Evolutionary conservation across 2,797 vertebrate genomes (phyloP).

Genomic region (Threskiornis aethiopicus): DNA sequence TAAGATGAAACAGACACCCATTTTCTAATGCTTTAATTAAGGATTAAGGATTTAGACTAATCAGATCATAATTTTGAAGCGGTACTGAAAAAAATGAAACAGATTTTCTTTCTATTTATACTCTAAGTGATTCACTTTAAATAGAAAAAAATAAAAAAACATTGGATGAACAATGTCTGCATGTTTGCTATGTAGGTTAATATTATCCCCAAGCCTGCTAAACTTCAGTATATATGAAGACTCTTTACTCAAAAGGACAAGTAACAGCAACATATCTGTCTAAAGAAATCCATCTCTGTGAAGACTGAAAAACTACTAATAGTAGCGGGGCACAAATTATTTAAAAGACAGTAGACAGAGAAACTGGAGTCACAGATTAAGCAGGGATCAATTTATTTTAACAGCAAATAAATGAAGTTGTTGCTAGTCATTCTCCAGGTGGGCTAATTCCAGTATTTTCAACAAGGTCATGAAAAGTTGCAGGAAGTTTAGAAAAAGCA

Average conservation of each 20-base stretch:
- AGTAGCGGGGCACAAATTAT: neutral
- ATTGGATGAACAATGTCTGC: neutral
- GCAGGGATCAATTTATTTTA: neutral
- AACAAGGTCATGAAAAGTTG: neutral
- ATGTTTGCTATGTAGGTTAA: neutral
- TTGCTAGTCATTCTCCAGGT: neutral
- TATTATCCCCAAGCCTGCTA: neutral
- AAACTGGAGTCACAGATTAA: neutral
- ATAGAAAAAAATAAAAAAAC: neutral
- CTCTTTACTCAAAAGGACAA: neutral
- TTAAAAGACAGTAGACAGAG: neutral
- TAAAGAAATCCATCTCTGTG: neutral
- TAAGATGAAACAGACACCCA: neutral
- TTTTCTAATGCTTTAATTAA: neutral
- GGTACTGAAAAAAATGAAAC: neutral
- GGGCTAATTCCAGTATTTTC: neutral
- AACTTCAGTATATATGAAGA: neutral
- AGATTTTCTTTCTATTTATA: neutral
- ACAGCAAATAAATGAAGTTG: neutral
- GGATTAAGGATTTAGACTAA: neutral
- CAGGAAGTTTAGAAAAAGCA: neutral
- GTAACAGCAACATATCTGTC: neutral
- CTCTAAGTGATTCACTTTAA: neutral
- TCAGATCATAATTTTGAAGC: neutral
- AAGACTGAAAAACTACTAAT: neutral